These are phyloP conservation scores for Takifugu ocellatus DNA, from an alignment of 2,797 vertebrate genomes.

Conservation along the genomic window DNA sequence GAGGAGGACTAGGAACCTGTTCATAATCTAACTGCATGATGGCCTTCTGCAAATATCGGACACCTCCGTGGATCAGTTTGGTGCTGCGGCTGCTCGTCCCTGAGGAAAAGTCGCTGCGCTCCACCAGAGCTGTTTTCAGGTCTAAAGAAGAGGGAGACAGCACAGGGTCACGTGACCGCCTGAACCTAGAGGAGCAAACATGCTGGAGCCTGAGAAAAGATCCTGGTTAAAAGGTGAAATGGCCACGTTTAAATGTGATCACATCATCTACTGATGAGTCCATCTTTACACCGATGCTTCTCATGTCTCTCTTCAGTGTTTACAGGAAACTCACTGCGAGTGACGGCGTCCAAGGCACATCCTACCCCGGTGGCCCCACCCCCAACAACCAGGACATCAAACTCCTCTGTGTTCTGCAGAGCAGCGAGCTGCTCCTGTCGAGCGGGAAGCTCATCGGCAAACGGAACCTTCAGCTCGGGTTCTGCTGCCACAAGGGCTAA, in stretches of 20 bases:
- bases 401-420: constrained; percentile 77
- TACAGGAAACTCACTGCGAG: constrained; percentile 80
- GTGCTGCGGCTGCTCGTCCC: constrained; percentile 98
- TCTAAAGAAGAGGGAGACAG: constrained; percentile 66
- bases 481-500: constrained; percentile 80
- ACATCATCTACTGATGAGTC: too few species aligned
- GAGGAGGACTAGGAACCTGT: constrained; percentile 76
- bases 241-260: too few species aligned
- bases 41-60: constrained; percentile 97
- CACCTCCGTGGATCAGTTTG: constrained; percentile 97
- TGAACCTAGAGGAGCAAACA: background rate
- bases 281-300: too few species aligned
- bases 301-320: too few species aligned
- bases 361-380: constrained; percentile 94
- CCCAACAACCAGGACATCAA: constrained; percentile 90
- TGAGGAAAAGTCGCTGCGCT: constrained; percentile 94
- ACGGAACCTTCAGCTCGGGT: constrained; percentile 63
- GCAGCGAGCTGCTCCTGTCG: constrained; percentile 79
- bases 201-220: background rate
- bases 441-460: constrained; percentile 75
- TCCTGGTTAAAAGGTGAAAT: background rate
- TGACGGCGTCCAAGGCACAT: constrained; percentile 93
- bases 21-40: constrained; percentile 94
- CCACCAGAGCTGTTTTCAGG: constrained; percentile 94
- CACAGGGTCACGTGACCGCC: background rate